phyloP scores from a whole-genome alignment of 1,140 invertebrate species.

The Drusus annulatus region DNA sequence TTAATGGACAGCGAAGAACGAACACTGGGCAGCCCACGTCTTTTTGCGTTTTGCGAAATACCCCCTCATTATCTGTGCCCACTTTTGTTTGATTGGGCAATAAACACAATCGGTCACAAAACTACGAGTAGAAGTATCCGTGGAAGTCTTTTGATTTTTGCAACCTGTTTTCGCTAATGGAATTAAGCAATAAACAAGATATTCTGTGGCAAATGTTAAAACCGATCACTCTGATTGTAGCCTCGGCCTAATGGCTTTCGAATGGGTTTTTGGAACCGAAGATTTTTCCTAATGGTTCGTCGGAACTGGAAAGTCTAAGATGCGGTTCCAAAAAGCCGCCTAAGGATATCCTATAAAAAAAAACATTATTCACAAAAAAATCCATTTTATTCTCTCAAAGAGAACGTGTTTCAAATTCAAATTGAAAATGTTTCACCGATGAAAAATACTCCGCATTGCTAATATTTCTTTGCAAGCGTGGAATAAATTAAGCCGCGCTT shows the following conservation, averaged over 20 bases:
- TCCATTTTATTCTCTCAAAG: too few relatives aligned
- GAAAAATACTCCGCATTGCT: too few relatives aligned
- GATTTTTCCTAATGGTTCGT: conserved; percentile 20
- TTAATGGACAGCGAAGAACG: too few relatives aligned
- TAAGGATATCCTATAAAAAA: too few relatives aligned
- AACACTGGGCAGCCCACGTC: too few relatives aligned
- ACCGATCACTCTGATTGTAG: conserved; percentile 18
- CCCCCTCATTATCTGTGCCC: not conserved
- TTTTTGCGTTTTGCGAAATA: not conserved
- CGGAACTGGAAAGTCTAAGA: too few relatives aligned
- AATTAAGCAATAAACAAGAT: conserved; percentile 31
- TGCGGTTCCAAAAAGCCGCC: too few relatives aligned
- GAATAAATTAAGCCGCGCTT: too few relatives aligned
- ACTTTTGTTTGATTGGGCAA: conserved; percentile 18
- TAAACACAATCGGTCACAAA: not conserved
- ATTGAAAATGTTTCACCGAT: too few relatives aligned
- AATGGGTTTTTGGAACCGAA: conserved; percentile 38
- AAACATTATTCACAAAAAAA: too few relatives aligned
- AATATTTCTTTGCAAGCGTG: too few relatives aligned
- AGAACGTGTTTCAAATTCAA: too few relatives aligned
- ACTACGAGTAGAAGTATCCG: not conserved
- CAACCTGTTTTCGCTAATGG: conserved; percentile 37
- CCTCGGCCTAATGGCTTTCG: conserved; percentile 35
- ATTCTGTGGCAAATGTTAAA: conserved; percentile 34
- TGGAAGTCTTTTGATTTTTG: conserved; percentile 22